Evolutionary conservation across 2,113 vertebrate species (phyloP), one percentile per base, ranked within the genome.

Genomic region (Calidris pygmaea): DNA sequence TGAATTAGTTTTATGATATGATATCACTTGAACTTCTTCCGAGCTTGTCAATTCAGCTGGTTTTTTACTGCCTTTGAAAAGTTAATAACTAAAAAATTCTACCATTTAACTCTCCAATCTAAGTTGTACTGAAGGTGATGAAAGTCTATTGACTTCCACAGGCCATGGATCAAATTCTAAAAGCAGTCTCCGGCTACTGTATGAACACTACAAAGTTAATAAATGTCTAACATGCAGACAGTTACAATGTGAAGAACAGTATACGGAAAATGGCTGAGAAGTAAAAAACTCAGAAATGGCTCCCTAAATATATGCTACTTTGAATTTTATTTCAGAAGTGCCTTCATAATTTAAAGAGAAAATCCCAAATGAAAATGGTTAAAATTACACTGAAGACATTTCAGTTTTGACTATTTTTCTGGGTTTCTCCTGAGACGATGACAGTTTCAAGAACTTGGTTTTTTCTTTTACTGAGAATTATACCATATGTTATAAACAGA

Each of bases 131-230:
- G 60, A 85, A 55, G 48, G 41, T 93, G 86, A 92, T 95, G 88
- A 95, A 95, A 94, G 88, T 78, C 87, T 93, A 60, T 89, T 92
- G 92, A 94, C 92, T 95, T 93, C 88, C 41, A 84, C 55, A 81
- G 92, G 73, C 92, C 80, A 93, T 41, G 79, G 90, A 95, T 92
- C 95, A 96, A 93, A 86, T 92, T 96, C 88, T 92, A 93, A 96
- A 96, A 95, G 14, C 65, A 63, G 80, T 75, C 39, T 89, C 56
- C 8, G 0, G 65, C 96, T 95, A 95, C 90, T 75, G 92, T 92
- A 92, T 72, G 92, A 93, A 71, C 80, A 81, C 92, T 71, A 84
- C 80, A 37, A 93, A 94, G 93, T 97, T 97, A 97, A 96, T 94
- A 87, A 96, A 84, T 97, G 76, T 89, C 96, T 96, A 96, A 90